A percentile compares a stretch with the other conserved stretches of the same genome.
phyloP scores from a whole-genome alignment of 2,113 vertebrate species.

The Oceanodroma tethys region DNA sequence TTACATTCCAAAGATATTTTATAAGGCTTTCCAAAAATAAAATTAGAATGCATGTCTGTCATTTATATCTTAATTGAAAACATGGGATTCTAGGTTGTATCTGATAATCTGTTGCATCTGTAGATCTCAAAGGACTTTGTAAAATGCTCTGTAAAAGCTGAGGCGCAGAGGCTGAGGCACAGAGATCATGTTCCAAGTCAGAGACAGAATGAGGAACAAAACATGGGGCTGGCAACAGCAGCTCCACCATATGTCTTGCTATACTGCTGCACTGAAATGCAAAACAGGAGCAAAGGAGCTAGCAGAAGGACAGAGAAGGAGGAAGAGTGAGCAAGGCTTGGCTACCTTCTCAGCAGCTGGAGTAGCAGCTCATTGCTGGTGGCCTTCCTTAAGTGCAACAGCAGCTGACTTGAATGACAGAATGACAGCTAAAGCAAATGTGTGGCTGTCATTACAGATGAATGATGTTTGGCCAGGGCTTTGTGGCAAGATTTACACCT shows the following conservation, averaged over 20 bases:
- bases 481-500: constrained; percentile 9
- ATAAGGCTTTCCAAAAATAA: constrained; percentile 14
- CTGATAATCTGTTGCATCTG: constrained; percentile 13
- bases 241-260: not conserved
- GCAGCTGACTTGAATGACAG: not conserved
- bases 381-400: not conserved
- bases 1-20: constrained; percentile 41
- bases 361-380: not conserved
- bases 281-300: not conserved
- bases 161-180: not conserved
- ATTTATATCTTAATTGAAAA: constrained; percentile 41
- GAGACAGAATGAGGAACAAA: not conserved
- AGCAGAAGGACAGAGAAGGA: not conserved
- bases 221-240: not conserved
- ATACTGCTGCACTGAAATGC: not conserved
- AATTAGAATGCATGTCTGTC: not conserved
- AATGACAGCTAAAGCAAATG: constrained; percentile 4
- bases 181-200: not conserved
- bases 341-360: not conserved
- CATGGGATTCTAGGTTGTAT: not conserved
- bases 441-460: not conserved
- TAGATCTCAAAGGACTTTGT: not conserved
- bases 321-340: not conserved
- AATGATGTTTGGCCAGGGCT: not conserved
- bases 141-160: constrained; percentile 20